Evolutionary conservation across 2,797 vertebrate species (phyloP), one percentile per base, ranked within the genome.

Genomic region (Argya squamiceps): DNA sequence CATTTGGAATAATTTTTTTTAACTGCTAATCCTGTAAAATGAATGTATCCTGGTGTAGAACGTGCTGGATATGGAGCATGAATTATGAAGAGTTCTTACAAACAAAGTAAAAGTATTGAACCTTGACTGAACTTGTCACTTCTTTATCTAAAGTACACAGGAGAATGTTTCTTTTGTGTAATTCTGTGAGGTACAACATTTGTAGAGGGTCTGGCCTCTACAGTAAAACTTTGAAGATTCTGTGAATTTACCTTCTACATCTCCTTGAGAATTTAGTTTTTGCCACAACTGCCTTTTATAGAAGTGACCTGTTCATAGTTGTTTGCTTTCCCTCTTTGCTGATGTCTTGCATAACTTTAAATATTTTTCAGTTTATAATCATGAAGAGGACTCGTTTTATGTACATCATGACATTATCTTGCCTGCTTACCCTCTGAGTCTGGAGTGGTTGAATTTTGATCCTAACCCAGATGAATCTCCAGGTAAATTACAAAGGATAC

Each of bases 381-480:
- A 98, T 2, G 99, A 99, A 77, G 99, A 99, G 94, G 98, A 99
- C 50, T 99, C 99, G 9, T 97, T 99, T 80, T 99, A 99, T 46
- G 98, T 99, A 6, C 99, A 99, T 96, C 99, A 99, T 67, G 99
- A 99, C 80, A 98, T 99, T 41, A 97, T 99, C 84, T 97, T 99
- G 89, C 99, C 99, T 47, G 99, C 99, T 5, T 99, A 99, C 93
- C 99, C 99, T 11, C 98, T 99, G 36, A 99, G 99, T 96, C 97
- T 99, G 60, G 99, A 99, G 91, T 99, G 99, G 99, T 97, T 99
- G 44, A 99, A 99, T 97, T 99, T 99, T 97, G 99, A 99, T 97
- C 99, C 99, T n/a, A 99, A 84, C 88, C 99, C 99, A 4, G 98
- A 98, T 73, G 98, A 99, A 91, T 97, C 98, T 88, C 43, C 88